These are phyloP conservation scores for Fratercula arctica DNA, from an alignment of 2,797 vertebrate species.

Conservation along the genomic window DNA sequence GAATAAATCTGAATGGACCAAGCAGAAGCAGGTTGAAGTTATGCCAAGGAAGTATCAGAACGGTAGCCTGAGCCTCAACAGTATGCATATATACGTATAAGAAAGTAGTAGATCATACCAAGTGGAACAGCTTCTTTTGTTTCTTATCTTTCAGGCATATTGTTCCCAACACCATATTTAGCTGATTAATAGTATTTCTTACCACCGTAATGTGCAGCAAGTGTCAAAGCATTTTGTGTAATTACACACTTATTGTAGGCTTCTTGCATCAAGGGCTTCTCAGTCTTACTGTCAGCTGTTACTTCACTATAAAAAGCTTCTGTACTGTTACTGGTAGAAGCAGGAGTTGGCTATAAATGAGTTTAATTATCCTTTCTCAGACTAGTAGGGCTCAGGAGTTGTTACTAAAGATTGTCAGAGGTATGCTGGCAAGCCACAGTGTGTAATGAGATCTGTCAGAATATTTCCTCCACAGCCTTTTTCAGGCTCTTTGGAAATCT, in stretches of 20 bases:
- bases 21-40: not conserved
- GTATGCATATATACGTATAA: not conserved
- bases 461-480: not conserved
- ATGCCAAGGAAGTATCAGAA: not conserved
- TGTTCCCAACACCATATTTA: not conserved
- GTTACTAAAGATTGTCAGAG: conserved; percentile 37
- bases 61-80: not conserved
- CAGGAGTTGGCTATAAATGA: not conserved
- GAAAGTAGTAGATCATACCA: not conserved
- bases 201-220: not conserved
- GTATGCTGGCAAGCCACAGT: not conserved
- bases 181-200: not conserved
- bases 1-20: not conserved
- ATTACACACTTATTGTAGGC: not conserved
- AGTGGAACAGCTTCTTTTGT: not conserved
- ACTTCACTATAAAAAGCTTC: conserved; percentile 29
- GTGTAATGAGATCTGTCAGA: conserved; percentile 40
- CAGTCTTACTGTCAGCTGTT: conserved; percentile 6
- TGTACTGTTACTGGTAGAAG: not conserved
- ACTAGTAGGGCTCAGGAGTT: not conserved
- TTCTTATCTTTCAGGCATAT: not conserved
- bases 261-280: not conserved
- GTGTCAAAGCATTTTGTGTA: not conserved
- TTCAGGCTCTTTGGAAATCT: conserved; percentile 15
- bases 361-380: conserved; percentile 37